Evolutionary conservation across 2,797 vertebrate genomes (phyloP).

Genomic region (Sebastes baramenuke): DNA sequence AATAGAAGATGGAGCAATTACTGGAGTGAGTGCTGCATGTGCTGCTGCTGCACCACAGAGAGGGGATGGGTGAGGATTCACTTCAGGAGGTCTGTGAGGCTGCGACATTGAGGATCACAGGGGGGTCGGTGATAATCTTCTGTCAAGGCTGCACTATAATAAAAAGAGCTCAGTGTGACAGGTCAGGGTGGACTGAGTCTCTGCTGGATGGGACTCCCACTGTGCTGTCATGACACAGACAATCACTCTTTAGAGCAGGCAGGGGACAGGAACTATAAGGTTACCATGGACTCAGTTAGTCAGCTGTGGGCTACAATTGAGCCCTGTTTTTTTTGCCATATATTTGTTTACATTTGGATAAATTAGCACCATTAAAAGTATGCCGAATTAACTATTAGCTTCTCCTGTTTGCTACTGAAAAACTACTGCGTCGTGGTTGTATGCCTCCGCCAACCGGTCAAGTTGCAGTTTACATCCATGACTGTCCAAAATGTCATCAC

Average conservation of each 20-base stretch:
- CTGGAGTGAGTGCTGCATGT: neutral
- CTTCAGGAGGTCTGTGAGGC: constrained; percentile 19
- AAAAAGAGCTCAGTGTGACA: constrained; percentile 15
- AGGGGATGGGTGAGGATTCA: constrained; percentile 3
- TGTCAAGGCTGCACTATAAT: constrained; percentile 12
- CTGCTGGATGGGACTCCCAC: neutral
- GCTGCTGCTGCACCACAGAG: neutral
- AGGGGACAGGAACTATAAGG: neutral
- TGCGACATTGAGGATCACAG: constrained; percentile 15
- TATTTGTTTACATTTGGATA: neutral
- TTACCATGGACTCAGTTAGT: neutral
- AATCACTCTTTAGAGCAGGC: neutral
- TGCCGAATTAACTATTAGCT: neutral
- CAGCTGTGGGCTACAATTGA: neutral
- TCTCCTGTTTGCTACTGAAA: neutral
- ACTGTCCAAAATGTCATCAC: neutral
- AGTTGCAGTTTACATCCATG: neutral
- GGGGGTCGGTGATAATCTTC: constrained; percentile 14
- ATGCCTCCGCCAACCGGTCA: neutral
- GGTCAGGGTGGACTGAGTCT: neutral
- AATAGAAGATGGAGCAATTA: constrained; percentile 33
- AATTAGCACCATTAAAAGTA: neutral
- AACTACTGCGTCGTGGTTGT: neutral
- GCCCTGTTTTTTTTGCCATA: neutral
- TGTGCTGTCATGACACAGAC: neutral